Percentiles rank a stretch among this genome's conserved stretches.
These are phyloP conservation scores for Clarias laeviceps DNA, from an alignment of 2,797 vertebrate species.

Conservation along the genomic window DNA sequence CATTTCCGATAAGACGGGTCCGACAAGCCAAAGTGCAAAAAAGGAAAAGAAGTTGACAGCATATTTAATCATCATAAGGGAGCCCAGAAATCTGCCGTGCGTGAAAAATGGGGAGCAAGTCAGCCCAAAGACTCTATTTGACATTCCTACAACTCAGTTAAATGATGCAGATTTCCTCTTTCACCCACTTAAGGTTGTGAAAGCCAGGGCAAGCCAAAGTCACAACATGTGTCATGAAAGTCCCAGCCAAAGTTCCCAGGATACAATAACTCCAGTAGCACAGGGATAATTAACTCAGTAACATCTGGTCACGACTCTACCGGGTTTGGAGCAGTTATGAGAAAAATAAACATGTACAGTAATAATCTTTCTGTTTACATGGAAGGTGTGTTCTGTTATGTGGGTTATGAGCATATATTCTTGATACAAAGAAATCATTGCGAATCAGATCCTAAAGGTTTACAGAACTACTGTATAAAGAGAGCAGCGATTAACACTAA, in stretches of 20 bases:
- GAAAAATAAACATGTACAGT: background rate
- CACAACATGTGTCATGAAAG: conserved; percentile 16
- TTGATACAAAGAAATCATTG: background rate
- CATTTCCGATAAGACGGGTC: background rate
- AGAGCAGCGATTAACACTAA: background rate
- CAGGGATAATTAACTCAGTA: background rate
- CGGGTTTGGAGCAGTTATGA: background rate
- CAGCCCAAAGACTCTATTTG: conserved; percentile 28
- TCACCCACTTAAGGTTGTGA: background rate
- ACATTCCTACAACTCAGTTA: conserved; percentile 26
- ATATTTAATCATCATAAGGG: conserved; percentile 35
- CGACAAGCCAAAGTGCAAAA: background rate
- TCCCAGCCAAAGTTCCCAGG: conserved; percentile 6
- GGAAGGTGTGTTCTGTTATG: background rate
- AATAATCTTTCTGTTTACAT: background rate
- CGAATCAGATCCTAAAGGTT: background rate
- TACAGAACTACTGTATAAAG: background rate
- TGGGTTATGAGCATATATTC: background rate
- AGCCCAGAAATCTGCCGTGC: conserved; percentile 28
- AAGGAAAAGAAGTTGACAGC: conserved; percentile 11
- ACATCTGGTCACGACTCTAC: background rate
- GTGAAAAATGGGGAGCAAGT: conserved; percentile 21
- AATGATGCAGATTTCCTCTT: conserved; percentile 19
- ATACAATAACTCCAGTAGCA: conserved; percentile 13
- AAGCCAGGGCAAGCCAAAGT: conserved; percentile 1